Conservation (phyloP, 2,797 vertebrate species). For the Xenops minutus region DNA sequence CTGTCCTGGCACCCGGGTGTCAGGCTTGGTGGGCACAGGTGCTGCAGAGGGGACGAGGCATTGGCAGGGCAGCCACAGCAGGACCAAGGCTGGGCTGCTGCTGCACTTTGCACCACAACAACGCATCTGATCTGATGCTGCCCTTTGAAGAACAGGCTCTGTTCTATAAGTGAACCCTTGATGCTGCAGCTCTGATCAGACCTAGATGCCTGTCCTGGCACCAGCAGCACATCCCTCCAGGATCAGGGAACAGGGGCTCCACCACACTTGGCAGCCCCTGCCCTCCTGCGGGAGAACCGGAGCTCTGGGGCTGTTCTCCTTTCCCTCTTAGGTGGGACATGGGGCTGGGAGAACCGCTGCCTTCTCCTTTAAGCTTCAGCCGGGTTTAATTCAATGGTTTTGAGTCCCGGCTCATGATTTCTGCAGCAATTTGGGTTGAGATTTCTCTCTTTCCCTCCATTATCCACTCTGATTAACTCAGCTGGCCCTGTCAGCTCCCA, state of each 20-base stretch:
- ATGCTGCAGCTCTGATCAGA: rapidly evolving
- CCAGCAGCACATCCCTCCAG: not conserved
- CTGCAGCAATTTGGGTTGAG: slow-evolving; percentile 70
- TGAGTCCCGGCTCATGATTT: slow-evolving; percentile 65
- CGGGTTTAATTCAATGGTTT: slow-evolving; percentile 55
- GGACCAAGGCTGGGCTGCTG: not conserved
- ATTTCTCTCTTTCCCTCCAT: slow-evolving; percentile 75
- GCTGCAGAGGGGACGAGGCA: rapidly evolving
- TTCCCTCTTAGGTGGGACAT: not conserved
- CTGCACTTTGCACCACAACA: rapidly evolving
- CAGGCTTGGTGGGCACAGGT: rapidly evolving
- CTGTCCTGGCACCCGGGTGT: rapidly evolving
- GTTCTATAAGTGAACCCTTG: not conserved
- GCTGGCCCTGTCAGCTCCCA: slow-evolving; percentile 75
- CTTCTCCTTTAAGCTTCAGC: slow-evolving; percentile 53
- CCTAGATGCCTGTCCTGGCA: rapidly evolving
- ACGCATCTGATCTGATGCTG: not conserved
- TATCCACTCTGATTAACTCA: slow-evolving; percentile 79
- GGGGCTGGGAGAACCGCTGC: not conserved
- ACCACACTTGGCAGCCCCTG: not conserved
- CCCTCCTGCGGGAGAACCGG: not conserved
- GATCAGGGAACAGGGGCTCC: not conserved
- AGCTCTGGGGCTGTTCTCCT: not conserved
- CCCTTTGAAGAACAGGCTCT: too few species aligned
- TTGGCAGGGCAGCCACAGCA: not conserved